A percentile compares a stretch with the other conserved stretches of the same genome.
Evolutionary conservation across 2,797 vertebrate genomes (phyloP).

Genomic region (Podarcis siculus): DNA sequence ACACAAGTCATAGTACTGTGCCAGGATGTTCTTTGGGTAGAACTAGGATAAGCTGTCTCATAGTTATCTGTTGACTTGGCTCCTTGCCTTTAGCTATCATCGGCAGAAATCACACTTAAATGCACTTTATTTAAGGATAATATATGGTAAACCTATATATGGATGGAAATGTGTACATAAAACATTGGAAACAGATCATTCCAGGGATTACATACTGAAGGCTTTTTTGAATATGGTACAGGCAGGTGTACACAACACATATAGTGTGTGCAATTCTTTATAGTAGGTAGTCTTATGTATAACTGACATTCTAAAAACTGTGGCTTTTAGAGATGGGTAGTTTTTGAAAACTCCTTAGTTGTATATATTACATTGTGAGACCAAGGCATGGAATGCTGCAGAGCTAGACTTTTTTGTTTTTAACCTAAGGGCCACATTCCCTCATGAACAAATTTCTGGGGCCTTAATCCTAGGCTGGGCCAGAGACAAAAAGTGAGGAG

Average conservation of each 20-base stretch:
- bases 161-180: not conserved
- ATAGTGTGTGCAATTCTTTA: not conserved
- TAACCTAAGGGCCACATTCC: too few species aligned
- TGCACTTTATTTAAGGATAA: not conserved
- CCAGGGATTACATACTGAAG: not conserved
- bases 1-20: not conserved
- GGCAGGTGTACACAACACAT: not conserved
- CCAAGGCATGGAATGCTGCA: not conserved
- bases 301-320: not conserved
- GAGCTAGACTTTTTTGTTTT: too few species aligned
- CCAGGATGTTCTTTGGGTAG: not conserved
- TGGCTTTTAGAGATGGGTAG: not conserved
- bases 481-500: too few species aligned
- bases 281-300: not conserved
- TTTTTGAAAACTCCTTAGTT: not conserved
- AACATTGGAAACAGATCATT: not conserved
- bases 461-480: too few species aligned
- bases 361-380: not conserved
- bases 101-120: not conserved
- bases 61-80: not conserved
- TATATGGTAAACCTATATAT: not conserved
- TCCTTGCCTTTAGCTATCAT: not conserved
- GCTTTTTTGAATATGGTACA: too few species aligned
- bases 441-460: too few species aligned
- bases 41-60: not conserved